A percentile compares a stretch with the other conserved stretches of the same genome.
Conservation (phyloP, 2,113 vertebrate genomes). For the Hippolais icterina region DNA sequence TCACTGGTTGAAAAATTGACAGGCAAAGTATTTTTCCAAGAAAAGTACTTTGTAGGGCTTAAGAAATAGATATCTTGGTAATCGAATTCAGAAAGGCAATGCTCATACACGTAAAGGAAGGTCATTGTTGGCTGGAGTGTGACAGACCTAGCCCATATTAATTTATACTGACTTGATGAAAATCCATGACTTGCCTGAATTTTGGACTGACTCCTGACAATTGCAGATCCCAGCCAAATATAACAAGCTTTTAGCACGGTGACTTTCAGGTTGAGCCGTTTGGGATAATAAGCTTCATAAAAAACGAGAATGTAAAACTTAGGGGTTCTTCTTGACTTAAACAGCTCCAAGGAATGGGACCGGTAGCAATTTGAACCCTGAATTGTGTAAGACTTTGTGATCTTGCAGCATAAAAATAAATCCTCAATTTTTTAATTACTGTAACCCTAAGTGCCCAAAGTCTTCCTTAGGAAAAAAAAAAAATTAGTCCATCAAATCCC, state of each 20-base stretch:
- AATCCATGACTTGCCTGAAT: not conserved
- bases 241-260: not conserved
- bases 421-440: not conserved
- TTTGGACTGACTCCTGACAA: conserved; percentile 27
- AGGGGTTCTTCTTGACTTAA: not conserved
- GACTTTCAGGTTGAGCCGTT: conserved; percentile 11
- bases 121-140: conserved; percentile 12
- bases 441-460: not conserved
- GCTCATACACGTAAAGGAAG: not conserved
- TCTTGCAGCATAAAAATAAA: not conserved
- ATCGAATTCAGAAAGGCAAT: not conserved
- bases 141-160: not conserved
- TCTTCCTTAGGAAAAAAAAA: not conserved
- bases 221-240: conserved; percentile 45
- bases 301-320: not conserved
- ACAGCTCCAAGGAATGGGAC: not conserved
- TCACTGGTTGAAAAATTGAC: conserved; percentile 32
- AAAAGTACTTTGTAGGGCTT: conserved; percentile 17
- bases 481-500: not conserved
- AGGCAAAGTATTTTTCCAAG: conserved; percentile 29
- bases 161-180: conserved; percentile 13
- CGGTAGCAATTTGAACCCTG: not conserved
- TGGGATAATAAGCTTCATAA: not conserved
- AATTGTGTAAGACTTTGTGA: not conserved
- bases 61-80: conserved; percentile 25